phyloP scores from a whole-genome alignment of 2,888 invertebrate genomes.

The Aphrophora alni region DNA sequence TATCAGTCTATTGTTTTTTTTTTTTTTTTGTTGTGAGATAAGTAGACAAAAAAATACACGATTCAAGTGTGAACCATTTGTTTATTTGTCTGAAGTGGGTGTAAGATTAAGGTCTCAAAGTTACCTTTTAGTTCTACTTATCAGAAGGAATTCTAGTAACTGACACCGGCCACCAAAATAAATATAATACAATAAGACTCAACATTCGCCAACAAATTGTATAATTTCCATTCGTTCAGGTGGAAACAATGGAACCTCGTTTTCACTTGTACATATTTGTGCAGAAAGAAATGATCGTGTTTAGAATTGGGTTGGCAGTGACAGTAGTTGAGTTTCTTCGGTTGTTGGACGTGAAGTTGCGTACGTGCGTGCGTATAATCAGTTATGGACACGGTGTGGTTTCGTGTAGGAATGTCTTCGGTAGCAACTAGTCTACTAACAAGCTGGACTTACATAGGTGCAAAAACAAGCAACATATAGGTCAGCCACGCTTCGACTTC shows the following conservation, averaged over 20 bases:
- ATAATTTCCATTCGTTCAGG: neutral
- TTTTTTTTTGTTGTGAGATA: too few relatives aligned
- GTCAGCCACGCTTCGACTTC: neutral
- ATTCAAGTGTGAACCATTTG: too few relatives aligned
- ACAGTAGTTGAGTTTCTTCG: neutral
- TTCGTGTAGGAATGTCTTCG: neutral
- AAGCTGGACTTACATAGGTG: neutral
- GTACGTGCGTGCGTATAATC: neutral
- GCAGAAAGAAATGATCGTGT: neutral
- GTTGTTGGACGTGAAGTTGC: neutral
- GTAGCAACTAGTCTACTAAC: neutral
- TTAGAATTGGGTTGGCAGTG: constrained; percentile 1
- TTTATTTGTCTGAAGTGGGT: too few relatives aligned
- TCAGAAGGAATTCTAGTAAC: neutral
- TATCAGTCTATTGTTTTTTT: too few relatives aligned
- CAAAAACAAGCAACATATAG: neutral
- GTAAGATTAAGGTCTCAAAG: too few relatives aligned
- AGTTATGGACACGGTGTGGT: neutral
- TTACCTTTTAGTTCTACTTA: too few relatives aligned
- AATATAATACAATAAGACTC: neutral
- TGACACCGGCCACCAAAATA: neutral
- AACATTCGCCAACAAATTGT: neutral
- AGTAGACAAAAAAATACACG: too few relatives aligned
- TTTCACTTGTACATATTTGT: constrained; percentile 9
- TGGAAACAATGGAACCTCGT: neutral